phyloP scores from a whole-genome alignment of 2,888 invertebrate species.

The Zygaena filipendulae region DNA sequence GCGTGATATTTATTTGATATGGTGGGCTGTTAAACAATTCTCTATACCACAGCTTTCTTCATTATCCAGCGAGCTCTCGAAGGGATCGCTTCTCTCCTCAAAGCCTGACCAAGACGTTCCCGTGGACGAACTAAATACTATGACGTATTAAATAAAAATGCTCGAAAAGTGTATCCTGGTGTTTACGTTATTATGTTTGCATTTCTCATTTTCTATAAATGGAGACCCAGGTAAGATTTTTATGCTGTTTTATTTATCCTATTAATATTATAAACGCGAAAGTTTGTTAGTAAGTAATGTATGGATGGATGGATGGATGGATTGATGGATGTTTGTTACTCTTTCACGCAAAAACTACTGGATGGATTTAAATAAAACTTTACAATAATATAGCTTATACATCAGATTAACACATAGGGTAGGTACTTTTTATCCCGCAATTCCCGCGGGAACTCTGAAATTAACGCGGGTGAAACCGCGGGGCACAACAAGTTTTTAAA shows the following conservation, averaged over 20 bases:
- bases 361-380: neutral
- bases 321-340: too few species aligned
- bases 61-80: too few species aligned
- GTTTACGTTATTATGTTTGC: slow-evolving; percentile 27
- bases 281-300: neutral
- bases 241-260: too few species aligned
- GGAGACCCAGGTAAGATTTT: slow-evolving; percentile 29
- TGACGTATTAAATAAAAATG: too few species aligned
- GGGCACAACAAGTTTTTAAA: too few species aligned
- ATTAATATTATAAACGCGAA: neutral
- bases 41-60: too few species aligned
- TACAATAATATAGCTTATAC: neutral
- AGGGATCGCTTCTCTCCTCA: too few species aligned
- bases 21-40: too few species aligned
- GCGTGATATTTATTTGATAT: too few species aligned
- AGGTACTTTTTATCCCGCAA: neutral
- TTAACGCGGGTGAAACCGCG: neutral
- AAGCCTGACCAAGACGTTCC: too few species aligned
- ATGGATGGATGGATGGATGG: too few species aligned
- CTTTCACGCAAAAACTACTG: neutral
- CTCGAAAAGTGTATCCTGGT: slow-evolving; percentile 17
- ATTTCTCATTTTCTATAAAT: slow-evolving; percentile 30
- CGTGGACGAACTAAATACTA: too few species aligned
- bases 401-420: neutral
- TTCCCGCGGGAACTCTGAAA: neutral